Base-by-base conservation (phyloP, 2,113 vertebrate species). In the Crotophaga sulcirostris region DNA sequence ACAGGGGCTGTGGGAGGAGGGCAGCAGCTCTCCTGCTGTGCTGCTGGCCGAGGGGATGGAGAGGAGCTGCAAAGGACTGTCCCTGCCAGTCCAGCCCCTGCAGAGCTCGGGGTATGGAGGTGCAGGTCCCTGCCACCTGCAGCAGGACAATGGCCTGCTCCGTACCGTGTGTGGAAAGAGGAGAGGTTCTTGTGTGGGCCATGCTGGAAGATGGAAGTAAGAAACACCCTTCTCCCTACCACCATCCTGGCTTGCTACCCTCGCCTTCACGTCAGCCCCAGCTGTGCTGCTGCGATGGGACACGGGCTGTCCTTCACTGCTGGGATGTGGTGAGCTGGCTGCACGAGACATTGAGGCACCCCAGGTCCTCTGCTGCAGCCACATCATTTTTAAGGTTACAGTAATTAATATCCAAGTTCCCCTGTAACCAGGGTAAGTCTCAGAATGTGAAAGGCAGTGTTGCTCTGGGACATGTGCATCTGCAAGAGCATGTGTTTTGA, bases 401-500 rank as follows among this genome's bases (percentile, higher is more conserved):
- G 13, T n/a, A 20, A 55, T 66, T 24, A 26, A 42, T 11, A 8
- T 2, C 4, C 51, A 45, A 16, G 19, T 72, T 31, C 58, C 63
- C 25, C 47, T 10, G 47, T 3, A 58, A 69, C 74, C n/a, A 3
- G 33, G 16, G 14, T 16, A 7, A 34, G 78, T 38, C 67, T 56
- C 17, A 1, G 38, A 18, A 20, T 4, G 25, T 2, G 40, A 33
- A 60, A 92, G 76, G 55, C 88, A 75, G 28, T 2, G 6, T n/a
- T n/a, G 73, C 73, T 38, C 52, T 10, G 75, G 91, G 91, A 67
- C 75, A 10, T 2, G 47, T 42, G 59, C 84, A 20, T 76, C 84
- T 68, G 74, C 74, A 42, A 63, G 84, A 84, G 54, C 87, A 10
- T 63, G 69, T 91, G 87, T 95, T 88, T 84, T 93, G 91, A 85